Conservation (phyloP, 1,140 invertebrate genomes). For the Elymnias hypermnestra region DNA sequence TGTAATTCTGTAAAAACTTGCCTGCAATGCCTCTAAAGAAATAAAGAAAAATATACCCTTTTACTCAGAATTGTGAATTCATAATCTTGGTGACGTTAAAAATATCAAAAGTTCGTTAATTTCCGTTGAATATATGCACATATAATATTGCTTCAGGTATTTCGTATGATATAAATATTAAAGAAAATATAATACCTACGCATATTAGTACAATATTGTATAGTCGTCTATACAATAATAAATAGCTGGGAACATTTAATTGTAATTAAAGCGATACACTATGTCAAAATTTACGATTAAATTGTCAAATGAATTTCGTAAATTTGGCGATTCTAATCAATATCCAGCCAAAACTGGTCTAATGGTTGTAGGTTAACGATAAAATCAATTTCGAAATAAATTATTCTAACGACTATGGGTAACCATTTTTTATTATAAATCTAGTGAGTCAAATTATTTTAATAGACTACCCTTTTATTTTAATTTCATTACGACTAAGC, state of each 20-base stretch:
- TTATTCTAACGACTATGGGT: constrained; percentile 2
- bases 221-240: too few species aligned
- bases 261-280: constrained; percentile 5
- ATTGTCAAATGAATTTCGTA: constrained; percentile 7
- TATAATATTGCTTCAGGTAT: too few species aligned
- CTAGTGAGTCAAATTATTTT: not conserved
- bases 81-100: too few species aligned
- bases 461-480: not conserved
- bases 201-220: too few species aligned
- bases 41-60: too few species aligned
- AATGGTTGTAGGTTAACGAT: constrained; percentile 4
- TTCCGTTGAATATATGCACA: too few species aligned
- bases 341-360: constrained; percentile 5
- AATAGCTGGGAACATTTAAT: too few species aligned
- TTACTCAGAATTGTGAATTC: too few species aligned
- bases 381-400: not conserved
- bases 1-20: constrained; percentile 23
- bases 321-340: constrained; percentile 2
- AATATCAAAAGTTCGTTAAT: too few species aligned
- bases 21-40: too few species aligned
- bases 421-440: not conserved
- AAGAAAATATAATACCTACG: too few species aligned
- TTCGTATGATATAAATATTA: too few species aligned
- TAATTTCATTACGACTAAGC: not conserved
- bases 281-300: constrained; percentile 5